phyloP scores from a whole-genome alignment of 2,888 invertebrate species.

The Caenorhabditis sp. region DNA sequence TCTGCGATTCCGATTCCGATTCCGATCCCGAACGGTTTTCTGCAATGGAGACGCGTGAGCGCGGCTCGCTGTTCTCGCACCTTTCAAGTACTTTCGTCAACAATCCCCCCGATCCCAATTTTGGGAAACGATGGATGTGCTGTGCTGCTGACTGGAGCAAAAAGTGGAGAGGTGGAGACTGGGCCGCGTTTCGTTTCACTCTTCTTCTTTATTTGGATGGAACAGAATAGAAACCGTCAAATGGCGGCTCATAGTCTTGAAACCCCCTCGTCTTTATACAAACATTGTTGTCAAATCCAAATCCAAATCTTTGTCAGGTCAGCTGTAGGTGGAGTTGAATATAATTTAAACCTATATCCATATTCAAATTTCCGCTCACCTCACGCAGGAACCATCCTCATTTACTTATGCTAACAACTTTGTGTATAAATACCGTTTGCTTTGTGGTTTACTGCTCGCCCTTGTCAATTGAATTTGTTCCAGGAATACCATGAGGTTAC shows the following conservation, averaged over 20 bases:
- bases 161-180: constrained; percentile 15
- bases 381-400: constrained; percentile 11
- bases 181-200: constrained; percentile 28
- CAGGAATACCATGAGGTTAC: constrained; percentile 35
- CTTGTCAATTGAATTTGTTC: constrained; percentile 1
- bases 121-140: constrained; percentile 15
- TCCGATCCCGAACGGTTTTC: constrained; percentile 29
- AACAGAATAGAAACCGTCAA: too few relatives aligned
- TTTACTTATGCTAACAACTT: constrained; percentile 55
- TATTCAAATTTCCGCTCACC: constrained; percentile 47
- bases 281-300: too few relatives aligned
- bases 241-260: constrained; percentile 9
- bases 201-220: constrained; percentile 52
- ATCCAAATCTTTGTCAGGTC: constrained; percentile 58
- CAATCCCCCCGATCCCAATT: constrained; percentile 48
- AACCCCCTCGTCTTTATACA: constrained; percentile 34
- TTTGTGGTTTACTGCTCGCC: constrained; percentile 24
- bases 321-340: constrained; percentile 43
- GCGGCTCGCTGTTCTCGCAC: constrained; percentile 52
- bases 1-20: constrained; percentile 8
- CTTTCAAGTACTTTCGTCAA: constrained; percentile 64
- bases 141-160: too few relatives aligned
- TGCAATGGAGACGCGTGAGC: constrained; percentile 57
- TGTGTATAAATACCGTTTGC: constrained; percentile 37
- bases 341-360: too few relatives aligned